Evolutionary conservation across 1,140 invertebrate genomes (phyloP).

Genomic region (Ceratosolen fusciceps): DNA sequence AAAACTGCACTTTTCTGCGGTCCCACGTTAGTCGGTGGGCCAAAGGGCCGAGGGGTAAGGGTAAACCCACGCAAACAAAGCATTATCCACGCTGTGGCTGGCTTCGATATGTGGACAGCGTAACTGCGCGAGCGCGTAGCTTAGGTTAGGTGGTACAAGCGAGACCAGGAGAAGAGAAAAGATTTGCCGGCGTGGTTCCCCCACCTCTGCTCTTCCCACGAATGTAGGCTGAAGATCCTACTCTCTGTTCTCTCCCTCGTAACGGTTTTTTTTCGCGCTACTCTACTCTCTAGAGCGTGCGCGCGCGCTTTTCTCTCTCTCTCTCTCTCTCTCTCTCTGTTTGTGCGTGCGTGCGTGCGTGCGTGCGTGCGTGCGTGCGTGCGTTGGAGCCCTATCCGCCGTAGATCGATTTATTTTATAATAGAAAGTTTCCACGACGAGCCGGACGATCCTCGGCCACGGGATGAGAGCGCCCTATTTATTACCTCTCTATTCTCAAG

Average conservation of each 20-base stretch:
- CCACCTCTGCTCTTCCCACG: conserved; percentile 14
- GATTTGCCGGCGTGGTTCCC: conserved; percentile 32
- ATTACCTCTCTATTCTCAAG: too few relatives aligned
- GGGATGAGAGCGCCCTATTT: too few relatives aligned
- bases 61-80: conserved; percentile 42
- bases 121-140: conserved; percentile 14
- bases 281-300: not conserved
- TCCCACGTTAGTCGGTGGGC: not conserved
- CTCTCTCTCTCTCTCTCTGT: too few relatives aligned
- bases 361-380: too few relatives aligned
- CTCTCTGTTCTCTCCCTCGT: not conserved
- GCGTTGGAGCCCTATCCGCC: not conserved
- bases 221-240: conserved; percentile 19
- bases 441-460: too few relatives aligned
- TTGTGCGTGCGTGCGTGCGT: too few relatives aligned
- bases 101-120: conserved; percentile 2
- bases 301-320: too few relatives aligned
- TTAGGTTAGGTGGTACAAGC: conserved; percentile 34
- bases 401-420: conserved; percentile 32
- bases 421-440: conserved; percentile 12
- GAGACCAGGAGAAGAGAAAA: conserved; percentile 19
- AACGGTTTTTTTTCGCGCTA: conserved; percentile 39
- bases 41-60: not conserved
- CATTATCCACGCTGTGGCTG: conserved; percentile 33
- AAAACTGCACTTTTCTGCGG: not conserved